phyloP scores from a whole-genome alignment of 2,113 vertebrate species.

The Callospermophilus lateralis region DNA sequence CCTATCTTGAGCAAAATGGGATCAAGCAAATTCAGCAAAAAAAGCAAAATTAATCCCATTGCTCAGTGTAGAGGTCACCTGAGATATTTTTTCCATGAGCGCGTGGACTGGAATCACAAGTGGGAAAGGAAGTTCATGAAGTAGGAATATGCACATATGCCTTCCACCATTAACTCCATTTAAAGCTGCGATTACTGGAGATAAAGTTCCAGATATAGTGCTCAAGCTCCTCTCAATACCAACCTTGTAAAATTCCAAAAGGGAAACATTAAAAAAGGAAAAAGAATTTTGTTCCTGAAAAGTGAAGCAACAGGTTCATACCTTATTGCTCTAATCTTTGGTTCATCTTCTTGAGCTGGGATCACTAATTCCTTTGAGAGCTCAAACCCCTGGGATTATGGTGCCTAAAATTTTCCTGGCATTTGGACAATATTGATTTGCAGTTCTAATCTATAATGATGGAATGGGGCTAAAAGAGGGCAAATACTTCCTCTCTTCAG shows the following conservation, averaged over 20 bases:
- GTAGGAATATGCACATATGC: background rate
- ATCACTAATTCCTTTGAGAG: slow-evolving; percentile 49
- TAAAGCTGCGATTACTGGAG: background rate
- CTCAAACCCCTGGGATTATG: background rate
- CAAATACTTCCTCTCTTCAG: slow-evolving; percentile 27
- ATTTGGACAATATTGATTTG: slow-evolving; percentile 51
- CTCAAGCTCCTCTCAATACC: background rate
- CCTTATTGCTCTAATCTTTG: background rate
- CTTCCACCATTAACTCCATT: background rate
- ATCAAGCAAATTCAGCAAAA: background rate
- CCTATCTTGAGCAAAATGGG: background rate
- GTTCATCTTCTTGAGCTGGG: background rate
- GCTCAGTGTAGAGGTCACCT: background rate
- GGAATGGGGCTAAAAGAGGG: background rate
- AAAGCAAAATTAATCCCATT: background rate
- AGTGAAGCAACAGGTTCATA: background rate
- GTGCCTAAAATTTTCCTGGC: slow-evolving; percentile 51
- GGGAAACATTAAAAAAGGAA: background rate
- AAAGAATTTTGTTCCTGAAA: background rate
- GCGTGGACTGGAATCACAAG: background rate
- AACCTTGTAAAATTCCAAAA: background rate
- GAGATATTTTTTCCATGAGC: background rate
- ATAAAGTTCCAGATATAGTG: background rate
- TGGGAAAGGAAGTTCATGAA: background rate
- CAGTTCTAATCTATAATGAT: slow-evolving; percentile 47